phyloP scores from a whole-genome alignment of 1,140 invertebrate genomes.

The Parapsyche elsis region DNA sequence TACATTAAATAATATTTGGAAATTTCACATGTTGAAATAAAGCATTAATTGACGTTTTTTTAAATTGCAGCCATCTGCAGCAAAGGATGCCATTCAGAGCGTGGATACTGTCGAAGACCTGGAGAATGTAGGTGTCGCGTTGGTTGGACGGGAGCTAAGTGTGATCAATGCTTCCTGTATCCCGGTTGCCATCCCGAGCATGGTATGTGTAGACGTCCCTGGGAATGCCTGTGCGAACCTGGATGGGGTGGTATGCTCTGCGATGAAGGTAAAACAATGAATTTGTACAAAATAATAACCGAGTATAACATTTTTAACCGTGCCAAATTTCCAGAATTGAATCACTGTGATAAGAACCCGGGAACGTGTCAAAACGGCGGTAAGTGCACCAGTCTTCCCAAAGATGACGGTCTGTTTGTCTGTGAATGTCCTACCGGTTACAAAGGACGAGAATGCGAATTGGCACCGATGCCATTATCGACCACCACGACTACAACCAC shows the following conservation, averaged over 20 bases:
- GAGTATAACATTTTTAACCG: not conserved
- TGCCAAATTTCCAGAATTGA: conserved; percentile 70
- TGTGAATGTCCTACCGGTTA: conserved; percentile 74
- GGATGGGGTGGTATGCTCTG: conserved; percentile 92
- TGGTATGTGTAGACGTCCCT: conserved; percentile 85
- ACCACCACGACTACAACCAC: conserved; percentile 55
- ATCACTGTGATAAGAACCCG: conserved; percentile 79
- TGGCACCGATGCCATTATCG: conserved; percentile 65
- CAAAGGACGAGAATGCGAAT: conserved; percentile 72
- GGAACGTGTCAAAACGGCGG: conserved; percentile 80
- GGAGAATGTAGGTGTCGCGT: conserved; percentile 82
- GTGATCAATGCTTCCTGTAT: conserved; percentile 85
- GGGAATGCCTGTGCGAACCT: conserved; percentile 86
- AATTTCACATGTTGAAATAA: too few species aligned
- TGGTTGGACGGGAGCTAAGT: conserved; percentile 86
- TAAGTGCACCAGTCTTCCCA: conserved; percentile 81
- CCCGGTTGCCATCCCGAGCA: conserved; percentile 80
- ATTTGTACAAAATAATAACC: not conserved
- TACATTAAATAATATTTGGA: too few species aligned
- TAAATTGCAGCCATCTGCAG: conserved; percentile 81
- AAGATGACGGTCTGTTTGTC: conserved; percentile 79
- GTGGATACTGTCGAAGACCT: conserved; percentile 86
- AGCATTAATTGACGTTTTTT: not conserved
- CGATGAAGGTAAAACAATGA: conserved; percentile 73
- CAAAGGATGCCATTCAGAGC: conserved; percentile 81